These are phyloP conservation scores for Masticophis lateralis DNA, from an alignment of 2,797 vertebrate species.

Conservation along the genomic window DNA sequence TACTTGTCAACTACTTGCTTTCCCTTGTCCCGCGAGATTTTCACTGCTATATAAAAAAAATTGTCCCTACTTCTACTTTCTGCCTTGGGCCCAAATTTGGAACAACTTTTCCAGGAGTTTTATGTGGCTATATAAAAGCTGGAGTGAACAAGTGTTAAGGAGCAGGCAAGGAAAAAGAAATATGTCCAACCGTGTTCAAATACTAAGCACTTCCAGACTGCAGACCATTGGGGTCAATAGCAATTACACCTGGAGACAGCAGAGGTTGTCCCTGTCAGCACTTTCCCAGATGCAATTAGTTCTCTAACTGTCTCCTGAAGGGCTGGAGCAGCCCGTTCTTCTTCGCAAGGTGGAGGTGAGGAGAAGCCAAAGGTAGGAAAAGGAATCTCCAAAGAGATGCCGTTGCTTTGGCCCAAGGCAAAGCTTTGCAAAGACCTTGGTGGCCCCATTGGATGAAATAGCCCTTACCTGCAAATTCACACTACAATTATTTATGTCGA, in stretches of 20 bases:
- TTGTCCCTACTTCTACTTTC: neutral
- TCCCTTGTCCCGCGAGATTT: neutral
- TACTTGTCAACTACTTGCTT: neutral
- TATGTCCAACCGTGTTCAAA: neutral
- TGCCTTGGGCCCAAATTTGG: neutral
- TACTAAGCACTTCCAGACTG: constrained; percentile 11
- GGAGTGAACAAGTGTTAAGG: neutral
- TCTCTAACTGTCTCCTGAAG: neutral
- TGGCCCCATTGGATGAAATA: neutral
- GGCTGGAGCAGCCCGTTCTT: neutral
- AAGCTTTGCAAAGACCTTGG: neutral
- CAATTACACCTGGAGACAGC: constrained; percentile 34
- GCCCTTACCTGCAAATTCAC: neutral
- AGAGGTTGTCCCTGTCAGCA: constrained; percentile 20
- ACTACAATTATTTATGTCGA: neutral
- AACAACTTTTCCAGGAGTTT: neutral
- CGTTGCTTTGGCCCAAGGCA: neutral
- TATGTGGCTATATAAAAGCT: neutral
- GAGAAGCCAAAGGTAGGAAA: neutral
- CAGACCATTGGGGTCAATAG: constrained; percentile 7
- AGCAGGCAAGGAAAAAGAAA: neutral
- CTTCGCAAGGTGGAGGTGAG: rapidly evolving
- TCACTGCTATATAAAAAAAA: neutral
- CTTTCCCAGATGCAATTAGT: neutral
- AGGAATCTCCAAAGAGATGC: neutral